Evolutionary conservation across 2,113 vertebrate genomes (phyloP), one percentile per base, ranked within the genome.

Genomic region (Ptilonorhynchus violaceus): DNA sequence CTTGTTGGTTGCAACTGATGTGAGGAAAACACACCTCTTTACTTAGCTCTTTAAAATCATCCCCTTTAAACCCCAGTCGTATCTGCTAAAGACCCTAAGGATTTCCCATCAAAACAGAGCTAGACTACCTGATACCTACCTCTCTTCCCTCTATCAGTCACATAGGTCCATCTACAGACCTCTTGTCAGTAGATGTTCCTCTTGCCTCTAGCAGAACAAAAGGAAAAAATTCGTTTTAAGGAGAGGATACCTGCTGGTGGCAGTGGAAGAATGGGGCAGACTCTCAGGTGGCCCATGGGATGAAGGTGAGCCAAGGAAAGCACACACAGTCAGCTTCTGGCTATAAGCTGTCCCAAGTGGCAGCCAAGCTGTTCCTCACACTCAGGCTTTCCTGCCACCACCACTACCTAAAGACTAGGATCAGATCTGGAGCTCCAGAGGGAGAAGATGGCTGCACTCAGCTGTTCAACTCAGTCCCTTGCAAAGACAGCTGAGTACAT

Each of bases 401-500:
- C 46, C 67, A 60, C 35, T 41, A 27, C 39, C 89, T 55, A 47
- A 67, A 75, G 75, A 68, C 24, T 18, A 55, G 31, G 8, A 52
- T 22, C 33, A 85, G 52, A 30, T 79, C 59, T 41, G 46, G 59
- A 47, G 60, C 60, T 75, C 66, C 59, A 52, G n/a, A 72, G 16
- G 9, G 11, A 58, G 33, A 58, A 30, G 44, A 52, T 0, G 4
- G 30, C 9, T 9, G 10, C 1, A 3, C 41, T 42, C 13, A 3
- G 44, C 37, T 74, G 53, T 39, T 76, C 52, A 53, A 35, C 42
- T 55, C 49, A 21, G 33, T 37, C 42, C 47, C 46, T n/a, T 24
- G 23, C 41, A 6, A 4, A 56, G 33, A 81, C 47, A 87, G 28
- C 16, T 76, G 63, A 69, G 23, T 13, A 19, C 56, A 27, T 24